Evolutionary conservation across 2,113 vertebrate genomes (phyloP), one percentile per base, ranked within the genome.

Genomic region (Trematocara zebra): DNA sequence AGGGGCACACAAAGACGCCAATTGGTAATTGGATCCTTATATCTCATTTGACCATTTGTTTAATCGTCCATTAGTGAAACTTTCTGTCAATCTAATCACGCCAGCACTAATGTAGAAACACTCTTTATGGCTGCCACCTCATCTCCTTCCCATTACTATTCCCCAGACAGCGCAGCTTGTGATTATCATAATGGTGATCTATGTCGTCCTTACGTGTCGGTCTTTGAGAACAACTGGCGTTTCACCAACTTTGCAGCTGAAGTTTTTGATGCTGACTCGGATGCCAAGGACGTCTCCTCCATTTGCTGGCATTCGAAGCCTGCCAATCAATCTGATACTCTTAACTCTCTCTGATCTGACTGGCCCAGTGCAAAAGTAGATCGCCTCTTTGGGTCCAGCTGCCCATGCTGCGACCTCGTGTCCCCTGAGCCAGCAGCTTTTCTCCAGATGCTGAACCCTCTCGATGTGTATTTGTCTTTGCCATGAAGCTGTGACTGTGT

Each of bases 81-180:
- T 92, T 92, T 92, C 90, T 92, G 90, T 95, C 93, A 91, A 85
- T 93, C 92, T 92, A 94, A 95, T 94, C 93, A 94, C 90, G 76
- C 92, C 82, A 20, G 61, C 40, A 83, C 92, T 93, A 95, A 94
- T 93, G 92, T 92, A 85, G 92, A 91, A 91, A 91, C 91, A 91
- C 88, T 88, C 87, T 94, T 95, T 92, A 94, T 92, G 78, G 85
- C 92, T 81, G 92, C 90, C 91, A 94, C 93, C 93, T 95, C 93
- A 95, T 95, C 94, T 92, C 92, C 92, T 93, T 91, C 91, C 94
- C 93, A 94, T 95, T 95, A 95, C 94, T 91, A 94, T 94, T 95
- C 94, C 94, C 93, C 89, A 89, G 93, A 94, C 88, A 80, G 86
- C 69, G 81, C 91, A 10, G 88, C 85, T 92, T 83, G 90, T 91